These are phyloP conservation scores for Mellilla xanthometata DNA, from an alignment of 2,888 invertebrate species.

Conservation along the genomic window DNA sequence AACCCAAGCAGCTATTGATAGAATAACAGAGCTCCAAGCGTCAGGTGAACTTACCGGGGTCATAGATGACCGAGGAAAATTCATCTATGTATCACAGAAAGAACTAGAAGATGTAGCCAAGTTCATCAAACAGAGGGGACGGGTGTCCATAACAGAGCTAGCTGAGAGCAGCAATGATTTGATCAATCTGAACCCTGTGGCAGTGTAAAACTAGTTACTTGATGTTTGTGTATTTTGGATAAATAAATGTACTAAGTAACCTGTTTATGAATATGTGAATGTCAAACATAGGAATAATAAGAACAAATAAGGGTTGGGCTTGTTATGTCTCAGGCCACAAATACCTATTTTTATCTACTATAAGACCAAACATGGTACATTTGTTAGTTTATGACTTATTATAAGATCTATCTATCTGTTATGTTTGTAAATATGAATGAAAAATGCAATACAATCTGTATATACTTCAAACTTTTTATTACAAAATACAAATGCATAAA, in stretches of 20 bases:
- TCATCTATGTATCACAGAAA: slow-evolving; percentile 96
- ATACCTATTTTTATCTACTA: too few species aligned
- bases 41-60: slow-evolving; percentile 96
- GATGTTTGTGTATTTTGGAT: too few species aligned
- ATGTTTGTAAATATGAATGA: slow-evolving; percentile 30
- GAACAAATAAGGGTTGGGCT: too few species aligned
- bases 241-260: too few species aligned
- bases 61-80: slow-evolving; percentile 99
- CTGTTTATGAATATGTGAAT: too few species aligned
- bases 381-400: too few species aligned
- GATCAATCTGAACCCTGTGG: slow-evolving; percentile 89
- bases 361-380: too few species aligned
- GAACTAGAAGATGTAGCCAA: slow-evolving; percentile 97
- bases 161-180: slow-evolving; percentile 97
- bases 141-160: slow-evolving; percentile 96
- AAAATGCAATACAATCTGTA: slow-evolving; percentile 41
- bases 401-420: neutral
- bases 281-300: too few species aligned
- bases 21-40: slow-evolving; percentile 92
- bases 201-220: slow-evolving; percentile 33
- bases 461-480: slow-evolving; percentile 57
- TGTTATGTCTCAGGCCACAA: too few species aligned
- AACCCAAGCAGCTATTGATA: slow-evolving; percentile 93
- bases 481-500: slow-evolving; percentile 33
- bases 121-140: slow-evolving; percentile 96